Conservation (phyloP, 2,888 invertebrate species). For the Electrophaes corylata region DNA sequence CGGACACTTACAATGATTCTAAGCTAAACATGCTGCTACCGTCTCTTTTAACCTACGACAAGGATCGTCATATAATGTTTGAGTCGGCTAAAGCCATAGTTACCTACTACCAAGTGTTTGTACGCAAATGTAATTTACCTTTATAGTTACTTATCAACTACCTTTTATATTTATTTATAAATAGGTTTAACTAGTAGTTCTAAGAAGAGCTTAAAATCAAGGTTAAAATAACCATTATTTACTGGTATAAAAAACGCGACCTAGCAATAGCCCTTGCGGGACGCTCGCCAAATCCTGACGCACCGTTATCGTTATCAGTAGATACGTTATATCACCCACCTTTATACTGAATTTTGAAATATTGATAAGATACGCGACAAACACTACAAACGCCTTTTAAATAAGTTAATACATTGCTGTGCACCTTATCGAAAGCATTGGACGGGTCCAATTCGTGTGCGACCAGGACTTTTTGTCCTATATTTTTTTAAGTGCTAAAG, state of each 20-base stretch:
- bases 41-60: too few species aligned
- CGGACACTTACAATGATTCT: too few species aligned
- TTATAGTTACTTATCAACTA: background rate
- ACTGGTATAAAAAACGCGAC: conserved; percentile 16
- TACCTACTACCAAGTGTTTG: too few species aligned
- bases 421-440: conserved; percentile 51
- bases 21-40: too few species aligned
- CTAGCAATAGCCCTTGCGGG: conserved; percentile 44
- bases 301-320: conserved; percentile 52
- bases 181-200: background rate
- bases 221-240: conserved; percentile 15
- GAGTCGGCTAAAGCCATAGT: too few species aligned
- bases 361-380: conserved; percentile 64
- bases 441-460: conserved; percentile 41
- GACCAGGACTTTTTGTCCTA: conserved; percentile 24
- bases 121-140: too few species aligned
- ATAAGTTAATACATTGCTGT: conserved; percentile 49
- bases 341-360: conserved; percentile 77
- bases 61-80: too few species aligned
- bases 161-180: background rate
- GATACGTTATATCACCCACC: conserved; percentile 64
- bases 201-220: background rate
- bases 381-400: conserved; percentile 53
- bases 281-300: conserved; percentile 44
- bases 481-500: conserved; percentile 38